These are phyloP conservation scores for Chalcosyrphus nemorum DNA, from an alignment of 2,888 invertebrate species.

Conservation along the genomic window DNA sequence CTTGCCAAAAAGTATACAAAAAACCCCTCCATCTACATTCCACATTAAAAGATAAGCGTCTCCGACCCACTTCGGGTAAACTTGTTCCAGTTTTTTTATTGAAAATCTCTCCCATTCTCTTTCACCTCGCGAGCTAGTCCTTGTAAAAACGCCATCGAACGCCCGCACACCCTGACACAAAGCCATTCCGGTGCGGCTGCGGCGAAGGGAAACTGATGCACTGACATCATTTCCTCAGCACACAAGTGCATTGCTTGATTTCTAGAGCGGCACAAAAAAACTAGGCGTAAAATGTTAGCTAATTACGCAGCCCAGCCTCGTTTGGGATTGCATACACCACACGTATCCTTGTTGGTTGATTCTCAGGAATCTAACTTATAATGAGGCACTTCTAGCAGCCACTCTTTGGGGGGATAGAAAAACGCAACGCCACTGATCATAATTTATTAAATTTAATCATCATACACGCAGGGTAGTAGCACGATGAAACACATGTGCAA, in stretches of 20 bases:
- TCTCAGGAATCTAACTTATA: slow-evolving; percentile 7
- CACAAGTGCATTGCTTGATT: slow-evolving; percentile 29
- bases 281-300: slow-evolving; percentile 36
- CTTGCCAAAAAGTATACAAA: background rate
- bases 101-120: slow-evolving; percentile 2
- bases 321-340: slow-evolving; percentile 10
- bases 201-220: slow-evolving; percentile 12
- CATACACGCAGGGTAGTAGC: background rate
- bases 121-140: slow-evolving; percentile 21
- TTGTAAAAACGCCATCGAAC: slow-evolving; percentile 44
- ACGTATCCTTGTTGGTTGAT: slow-evolving; percentile 1
- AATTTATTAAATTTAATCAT: slow-evolving; percentile 70
- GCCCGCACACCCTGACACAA: background rate
- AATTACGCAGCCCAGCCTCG: slow-evolving; percentile 19
- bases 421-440: slow-evolving; percentile 33
- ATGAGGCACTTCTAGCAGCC: slow-evolving; percentile 41
- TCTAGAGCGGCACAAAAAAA: slow-evolving; percentile 49
- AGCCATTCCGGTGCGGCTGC: background rate
- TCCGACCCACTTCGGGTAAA: slow-evolving; percentile 61
- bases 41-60: slow-evolving; percentile 19
- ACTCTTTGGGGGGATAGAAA: no score
- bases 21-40: background rate
- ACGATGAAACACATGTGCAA: background rate
- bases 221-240: slow-evolving; percentile 44
- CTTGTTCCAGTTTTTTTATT: slow-evolving; percentile 45